These are phyloP conservation scores for Drosophila leonis DNA, from an alignment of 2,888 invertebrate genomes.

Conservation along the genomic window DNA sequence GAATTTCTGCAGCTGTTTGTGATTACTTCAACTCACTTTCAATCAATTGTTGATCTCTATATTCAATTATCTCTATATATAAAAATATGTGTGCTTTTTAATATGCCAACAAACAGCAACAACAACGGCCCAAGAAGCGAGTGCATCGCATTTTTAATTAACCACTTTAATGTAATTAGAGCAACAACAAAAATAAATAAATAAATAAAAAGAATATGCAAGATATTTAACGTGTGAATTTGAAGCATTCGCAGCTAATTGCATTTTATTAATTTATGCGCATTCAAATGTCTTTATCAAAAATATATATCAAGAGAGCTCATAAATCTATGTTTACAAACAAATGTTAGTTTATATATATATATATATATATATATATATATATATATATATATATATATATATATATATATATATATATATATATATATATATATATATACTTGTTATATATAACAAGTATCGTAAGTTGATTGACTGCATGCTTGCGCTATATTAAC, in stretches of 20 bases:
- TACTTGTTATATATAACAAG: too few relatives aligned
- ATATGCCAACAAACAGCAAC: not conserved
- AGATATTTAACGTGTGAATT: conserved; percentile 3
- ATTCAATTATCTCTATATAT: not conserved
- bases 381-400: too few relatives aligned
- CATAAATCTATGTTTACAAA: conserved; percentile 8
- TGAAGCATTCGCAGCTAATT: conserved; percentile 8
- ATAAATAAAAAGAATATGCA: not conserved
- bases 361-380: not conserved
- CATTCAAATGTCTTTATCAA: not conserved
- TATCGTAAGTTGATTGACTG: not conserved
- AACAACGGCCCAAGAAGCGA: not conserved
- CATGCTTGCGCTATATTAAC: too few relatives aligned
- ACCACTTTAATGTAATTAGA: conserved; percentile 10
- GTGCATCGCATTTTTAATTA: conserved; percentile 14
- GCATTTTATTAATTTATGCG: conserved; percentile 18
- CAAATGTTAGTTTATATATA: conserved; percentile 1
- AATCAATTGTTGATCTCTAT: conserved; percentile 11
- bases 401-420: too few relatives aligned
- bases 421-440: too few relatives aligned
- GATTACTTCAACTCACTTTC: conserved; percentile 20
- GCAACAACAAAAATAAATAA: not conserved
- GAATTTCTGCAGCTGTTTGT: conserved; percentile 20
- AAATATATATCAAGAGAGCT: not conserved
- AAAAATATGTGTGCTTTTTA: not conserved